Conservation (phyloP, 1,140 invertebrate species). For the Drosophila aff. region DNA sequence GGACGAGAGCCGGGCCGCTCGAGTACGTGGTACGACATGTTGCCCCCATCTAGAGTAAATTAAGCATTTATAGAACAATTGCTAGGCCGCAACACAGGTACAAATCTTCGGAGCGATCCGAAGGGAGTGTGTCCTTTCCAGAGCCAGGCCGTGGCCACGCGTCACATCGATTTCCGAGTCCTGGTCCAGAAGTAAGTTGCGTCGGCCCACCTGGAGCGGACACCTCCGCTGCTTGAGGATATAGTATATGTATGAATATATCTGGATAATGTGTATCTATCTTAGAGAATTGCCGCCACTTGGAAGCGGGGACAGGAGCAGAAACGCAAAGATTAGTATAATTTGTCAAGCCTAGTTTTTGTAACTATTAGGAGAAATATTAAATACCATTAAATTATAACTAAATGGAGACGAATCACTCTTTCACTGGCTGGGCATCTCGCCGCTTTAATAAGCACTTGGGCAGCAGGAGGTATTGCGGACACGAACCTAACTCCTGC, state of each 20-base stretch:
- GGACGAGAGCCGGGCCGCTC: slow-evolving; percentile 33
- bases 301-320: slow-evolving; percentile 42
- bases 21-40: slow-evolving; percentile 54
- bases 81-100: slow-evolving; percentile 45
- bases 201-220: slow-evolving; percentile 26
- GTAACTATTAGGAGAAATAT: slow-evolving; percentile 75
- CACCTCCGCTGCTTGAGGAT: slow-evolving; percentile 39
- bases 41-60: slow-evolving; percentile 58
- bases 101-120: slow-evolving; percentile 46
- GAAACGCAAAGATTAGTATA: slow-evolving; percentile 79
- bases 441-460: slow-evolving; percentile 85
- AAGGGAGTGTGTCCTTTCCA: slow-evolving; percentile 27
- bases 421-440: slow-evolving; percentile 46
- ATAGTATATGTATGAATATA: slow-evolving; percentile 43
- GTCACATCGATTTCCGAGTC: not conserved
- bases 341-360: slow-evolving; percentile 78
- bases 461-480: slow-evolving; percentile 84
- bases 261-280: slow-evolving; percentile 53
- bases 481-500: slow-evolving; percentile 84
- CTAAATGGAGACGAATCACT: slow-evolving; percentile 47
- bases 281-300: slow-evolving; percentile 65
- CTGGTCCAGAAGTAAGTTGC: not conserved
- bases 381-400: slow-evolving; percentile 75
- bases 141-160: slow-evolving; percentile 2
- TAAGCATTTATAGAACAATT: slow-evolving; percentile 72